Evolutionary conservation across 2,113 vertebrate genomes (phyloP), one percentile per base, ranked within the genome.

Genomic region (Petrocephalus zakoni): DNA sequence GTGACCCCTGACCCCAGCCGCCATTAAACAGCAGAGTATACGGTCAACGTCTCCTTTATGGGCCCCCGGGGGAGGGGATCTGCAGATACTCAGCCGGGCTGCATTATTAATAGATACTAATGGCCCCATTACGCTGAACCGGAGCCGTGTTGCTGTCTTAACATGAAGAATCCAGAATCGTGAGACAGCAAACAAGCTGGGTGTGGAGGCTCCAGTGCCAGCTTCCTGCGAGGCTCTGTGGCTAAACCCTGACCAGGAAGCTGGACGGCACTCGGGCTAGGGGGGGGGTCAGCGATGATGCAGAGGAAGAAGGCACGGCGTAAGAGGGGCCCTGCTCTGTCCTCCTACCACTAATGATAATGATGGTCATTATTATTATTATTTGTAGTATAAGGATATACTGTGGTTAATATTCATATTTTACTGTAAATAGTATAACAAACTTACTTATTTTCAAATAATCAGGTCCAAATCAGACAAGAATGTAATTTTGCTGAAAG

Each of bases 31-130:
- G 89, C 82, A 92, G 91, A 95, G 94, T 93, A 96, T 95, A 95
- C 90, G 94, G 93, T 92, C 94, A 91, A 93, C 93, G 93, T 96
- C 96, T 94, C 92, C 93, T 95, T 95, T 91, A 95, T 93, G 91
- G 93, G 93, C 92, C 94, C 94, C 91, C 90, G 89, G 89, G 94
- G 93, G 93, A 92, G 93, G 87, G 90, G 91, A 88, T 92, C 93
- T 95, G 94, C 89, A 94, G 92, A 94, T 95, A 95, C 96, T 97
- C 95, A 96, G 94, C 95, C 93, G 61, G 89, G 92, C 92, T 95
- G 95, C 95, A 95, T 97, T 96, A 96, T 96, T 97, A 96, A 97
- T 95, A 96, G 95, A 94, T 95, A 95, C 94, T 96, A 97, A 97
- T 95, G 96, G 96, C 92, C 92, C 95, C 95, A 95, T 95, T 95